A percentile compares a stretch with the other conserved stretches of the same genome.
These are phyloP conservation scores for Hydrolagus colliei DNA, from an alignment of 2,797 vertebrate species.

Conservation along the genomic window DNA sequence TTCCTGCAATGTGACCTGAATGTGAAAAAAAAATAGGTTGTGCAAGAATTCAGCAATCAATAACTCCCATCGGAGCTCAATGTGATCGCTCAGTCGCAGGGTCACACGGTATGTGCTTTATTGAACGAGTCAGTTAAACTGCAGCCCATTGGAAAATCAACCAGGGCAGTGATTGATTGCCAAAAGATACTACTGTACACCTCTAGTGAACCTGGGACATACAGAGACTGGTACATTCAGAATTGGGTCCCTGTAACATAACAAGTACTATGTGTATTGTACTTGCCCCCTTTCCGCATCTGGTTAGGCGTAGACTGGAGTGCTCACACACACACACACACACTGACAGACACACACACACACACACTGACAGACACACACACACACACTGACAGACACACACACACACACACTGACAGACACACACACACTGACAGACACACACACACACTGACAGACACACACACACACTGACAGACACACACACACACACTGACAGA, in stretches of 20 bases:
- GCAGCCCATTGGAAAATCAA: not conserved
- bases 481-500: no score
- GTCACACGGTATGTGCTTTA: not conserved
- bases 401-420: no score
- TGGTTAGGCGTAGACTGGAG: no score
- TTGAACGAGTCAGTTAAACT: not conserved
- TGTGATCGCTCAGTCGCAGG: not conserved
- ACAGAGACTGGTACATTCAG: no score
- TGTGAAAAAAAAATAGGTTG: not conserved
- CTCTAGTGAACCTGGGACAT: no score
- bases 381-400: no score
- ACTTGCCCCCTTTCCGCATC: no score
- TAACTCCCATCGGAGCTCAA: not conserved
- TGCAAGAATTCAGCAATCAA: not conserved
- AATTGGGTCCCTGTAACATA: no score
- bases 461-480: slow-evolving; percentile 39
- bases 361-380: slow-evolving; percentile 39
- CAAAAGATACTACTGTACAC: no score
- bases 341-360: slow-evolving; percentile 37
- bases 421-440: no score
- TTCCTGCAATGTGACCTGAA: not conserved
- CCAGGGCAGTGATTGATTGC: no score
- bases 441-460: slow-evolving; percentile 35
- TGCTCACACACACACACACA: slow-evolving; percentile 35
- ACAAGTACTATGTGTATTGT: no score